Conservation (phyloP, 2,797 vertebrate genomes). For the Lutjanus campechanus region DNA sequence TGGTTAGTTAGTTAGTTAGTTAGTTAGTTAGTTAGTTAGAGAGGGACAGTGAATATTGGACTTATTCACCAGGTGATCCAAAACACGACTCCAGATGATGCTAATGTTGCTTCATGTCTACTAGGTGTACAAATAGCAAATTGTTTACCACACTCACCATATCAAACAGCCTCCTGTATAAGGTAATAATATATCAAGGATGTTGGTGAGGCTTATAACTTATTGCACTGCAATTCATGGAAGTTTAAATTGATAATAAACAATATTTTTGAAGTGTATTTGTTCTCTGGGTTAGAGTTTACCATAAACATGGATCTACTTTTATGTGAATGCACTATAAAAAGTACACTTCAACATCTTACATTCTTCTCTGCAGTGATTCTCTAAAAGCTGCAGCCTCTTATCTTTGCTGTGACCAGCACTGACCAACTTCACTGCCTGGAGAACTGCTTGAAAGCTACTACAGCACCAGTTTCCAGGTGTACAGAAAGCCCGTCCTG, state of each 20-base stretch:
- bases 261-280: not conserved
- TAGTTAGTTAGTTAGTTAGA: too few species aligned
- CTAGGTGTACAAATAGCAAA: not conserved
- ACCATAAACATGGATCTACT: not conserved
- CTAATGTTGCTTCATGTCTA: not conserved
- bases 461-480: slow-evolving; percentile 29
- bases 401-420: slow-evolving; percentile 32
- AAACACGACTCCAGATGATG: not conserved
- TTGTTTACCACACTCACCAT: not conserved
- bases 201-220: not conserved
- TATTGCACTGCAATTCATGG: not conserved
- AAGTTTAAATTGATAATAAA: not conserved
- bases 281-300: not conserved
- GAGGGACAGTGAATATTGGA: not conserved
- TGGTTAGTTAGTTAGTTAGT: too few species aligned
- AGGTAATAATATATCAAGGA: not conserved
- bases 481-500: slow-evolving; percentile 30
- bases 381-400: slow-evolving; percentile 9
- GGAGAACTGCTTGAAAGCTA: slow-evolving; percentile 32
- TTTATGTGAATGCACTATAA: not conserved
- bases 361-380: slow-evolving; percentile 1
- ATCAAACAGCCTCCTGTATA: not conserved
- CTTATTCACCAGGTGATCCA: not conserved
- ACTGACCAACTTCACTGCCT: slow-evolving; percentile 1
- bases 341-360: not conserved